These are phyloP conservation scores for Smutsia temminckii DNA, from an alignment of 2,797 vertebrate species.

Conservation along the genomic window DNA sequence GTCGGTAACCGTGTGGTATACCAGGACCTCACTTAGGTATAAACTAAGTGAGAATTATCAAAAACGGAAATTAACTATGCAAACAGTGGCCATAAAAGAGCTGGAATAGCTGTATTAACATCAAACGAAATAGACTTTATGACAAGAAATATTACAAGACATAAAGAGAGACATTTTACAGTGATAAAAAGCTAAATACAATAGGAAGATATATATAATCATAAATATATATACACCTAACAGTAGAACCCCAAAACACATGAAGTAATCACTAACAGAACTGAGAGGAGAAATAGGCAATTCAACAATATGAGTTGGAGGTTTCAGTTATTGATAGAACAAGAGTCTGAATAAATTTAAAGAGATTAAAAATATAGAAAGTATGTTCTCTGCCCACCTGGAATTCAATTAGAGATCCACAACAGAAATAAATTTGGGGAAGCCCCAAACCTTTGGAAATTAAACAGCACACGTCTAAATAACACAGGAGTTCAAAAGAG, in stretches of 20 bases:
- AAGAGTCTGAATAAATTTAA: neutral
- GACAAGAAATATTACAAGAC: neutral
- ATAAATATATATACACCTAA: neutral
- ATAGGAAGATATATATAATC: neutral
- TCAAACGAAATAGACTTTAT: neutral
- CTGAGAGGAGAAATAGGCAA: neutral
- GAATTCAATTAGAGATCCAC: neutral
- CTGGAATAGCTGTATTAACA: neutral
- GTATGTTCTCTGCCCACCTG: neutral
- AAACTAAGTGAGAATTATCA: neutral
- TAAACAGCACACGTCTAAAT: neutral
- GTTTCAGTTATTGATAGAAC: neutral
- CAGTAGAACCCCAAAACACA: neutral
- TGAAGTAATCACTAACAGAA: neutral
- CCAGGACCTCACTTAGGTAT: neutral
- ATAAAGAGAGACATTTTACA: neutral
- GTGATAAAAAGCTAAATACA: neutral
- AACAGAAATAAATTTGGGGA: neutral
- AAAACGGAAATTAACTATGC: neutral
- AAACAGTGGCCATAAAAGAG: neutral
- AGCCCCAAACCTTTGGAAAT: neutral
- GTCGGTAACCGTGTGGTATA: neutral
- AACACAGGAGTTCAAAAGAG: neutral
- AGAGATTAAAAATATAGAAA: neutral
- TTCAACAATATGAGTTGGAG: neutral